Base-by-base conservation (phyloP, 2,113 vertebrate genomes). In the Serinus canaria region DNA sequence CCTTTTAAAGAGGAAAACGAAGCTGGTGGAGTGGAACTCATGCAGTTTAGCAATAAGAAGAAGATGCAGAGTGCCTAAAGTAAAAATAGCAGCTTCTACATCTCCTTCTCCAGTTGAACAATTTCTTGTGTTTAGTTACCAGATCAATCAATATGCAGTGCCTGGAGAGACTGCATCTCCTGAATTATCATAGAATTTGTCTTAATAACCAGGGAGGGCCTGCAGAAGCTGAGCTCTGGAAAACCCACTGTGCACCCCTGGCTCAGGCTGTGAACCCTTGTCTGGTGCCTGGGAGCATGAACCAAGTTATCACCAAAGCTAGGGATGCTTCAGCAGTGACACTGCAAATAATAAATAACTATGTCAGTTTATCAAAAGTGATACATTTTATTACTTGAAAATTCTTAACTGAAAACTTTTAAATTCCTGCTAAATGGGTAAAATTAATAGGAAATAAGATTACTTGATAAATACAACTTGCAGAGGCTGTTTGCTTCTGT, bases 201-300 rank as follows among this genome's bases (percentile, higher is more conserved):
- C 21, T 72, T 39, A 25, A 55, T 75, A 63, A 14, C 22, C 4
- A 6, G 46, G 23, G 44, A n/a, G 25, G 39, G 3, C 12, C 24
- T 68, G 44, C n/a, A 53, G 79, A 27, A 80, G 67, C 77, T 56
- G 67, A 69, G 35, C 15, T 47, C 27, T 82, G 17, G 17, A 0
- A 0, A 20, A 3, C 35, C 35, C 2, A 6, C 22, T 31, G 14
- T 0, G 0, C 30, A 8, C 52, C 35, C 27, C 67, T 73, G 31
- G 33, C 20, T 72, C 8, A 2, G 39, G 49, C 21, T 20, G 19
- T 25, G 17, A 83, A 9, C 27, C n/a, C 11, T 39, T 33, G 5
- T 28, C 58, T 44, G 53, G 22, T 84, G 50, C 21, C 44, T 59
- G 41, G 79, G 41, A 78, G 22, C 22, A 41, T 7, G 2, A 64